A percentile compares a stretch with the other conserved stretches of the same genome.
Evolutionary conservation across 1,140 invertebrate genomes (phyloP).

Genomic region (Atopsyche davidsoni): DNA sequence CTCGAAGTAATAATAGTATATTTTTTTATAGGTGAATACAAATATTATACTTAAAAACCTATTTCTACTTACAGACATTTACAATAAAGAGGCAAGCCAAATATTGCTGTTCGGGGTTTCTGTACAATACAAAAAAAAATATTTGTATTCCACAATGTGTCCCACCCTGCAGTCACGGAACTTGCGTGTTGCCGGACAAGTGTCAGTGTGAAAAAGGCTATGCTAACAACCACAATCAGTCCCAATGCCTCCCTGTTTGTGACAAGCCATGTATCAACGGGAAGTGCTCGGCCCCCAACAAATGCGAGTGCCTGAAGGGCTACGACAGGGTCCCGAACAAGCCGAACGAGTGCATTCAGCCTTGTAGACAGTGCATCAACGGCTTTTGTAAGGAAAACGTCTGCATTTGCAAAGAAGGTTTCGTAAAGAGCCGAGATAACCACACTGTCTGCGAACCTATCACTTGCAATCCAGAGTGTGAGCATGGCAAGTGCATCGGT

Average conservation of each 20-base stretch:
- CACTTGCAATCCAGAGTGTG: background rate
- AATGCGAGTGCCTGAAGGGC: slow-evolving; percentile 36
- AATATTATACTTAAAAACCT: too few relatives aligned
- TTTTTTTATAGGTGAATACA: too few relatives aligned
- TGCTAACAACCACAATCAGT: slow-evolving; percentile 31
- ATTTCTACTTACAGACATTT: too few relatives aligned
- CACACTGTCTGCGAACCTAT: too few relatives aligned
- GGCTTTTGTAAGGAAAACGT: slow-evolving; percentile 44
- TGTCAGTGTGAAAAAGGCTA: slow-evolving; percentile 45
- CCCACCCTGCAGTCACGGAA: slow-evolving; percentile 41
- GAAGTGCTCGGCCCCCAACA: slow-evolving; percentile 38
- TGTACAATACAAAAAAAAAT: slow-evolving; percentile 27
- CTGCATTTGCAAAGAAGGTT: too few relatives aligned
- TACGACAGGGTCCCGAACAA: slow-evolving; percentile 34
- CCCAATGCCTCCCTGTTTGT: slow-evolving; percentile 41
- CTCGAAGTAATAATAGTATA: too few relatives aligned
- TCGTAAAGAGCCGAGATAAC: too few relatives aligned
- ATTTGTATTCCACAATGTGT: slow-evolving; percentile 45
- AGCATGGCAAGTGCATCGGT: slow-evolving; percentile 40
- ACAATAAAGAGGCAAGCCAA: background rate
- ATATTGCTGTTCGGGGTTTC: slow-evolving; percentile 12
- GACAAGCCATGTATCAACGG: slow-evolving; percentile 42
- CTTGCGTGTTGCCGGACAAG: slow-evolving; percentile 48
- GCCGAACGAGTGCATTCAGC: slow-evolving; percentile 36
- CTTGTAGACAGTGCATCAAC: slow-evolving; percentile 42